phyloP scores from a whole-genome alignment of 2,113 vertebrate genomes.

The Gallinago undulata region DNA sequence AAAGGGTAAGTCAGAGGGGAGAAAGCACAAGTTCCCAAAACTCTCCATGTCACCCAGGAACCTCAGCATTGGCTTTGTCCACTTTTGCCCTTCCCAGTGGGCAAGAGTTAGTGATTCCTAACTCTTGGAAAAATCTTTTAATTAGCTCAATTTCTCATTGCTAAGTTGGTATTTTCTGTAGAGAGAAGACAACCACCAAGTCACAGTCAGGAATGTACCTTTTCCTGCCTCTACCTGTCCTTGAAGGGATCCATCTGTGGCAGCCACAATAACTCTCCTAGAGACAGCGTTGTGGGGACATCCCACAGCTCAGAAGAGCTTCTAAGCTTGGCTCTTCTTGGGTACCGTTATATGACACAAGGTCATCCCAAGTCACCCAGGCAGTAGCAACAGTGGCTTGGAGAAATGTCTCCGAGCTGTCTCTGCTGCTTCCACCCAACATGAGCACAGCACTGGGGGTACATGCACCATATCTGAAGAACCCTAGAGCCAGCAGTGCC shows the following conservation, averaged over 20 bases:
- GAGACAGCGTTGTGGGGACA: background rate
- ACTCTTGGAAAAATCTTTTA: background rate
- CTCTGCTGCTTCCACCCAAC: background rate
- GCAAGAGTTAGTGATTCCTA: background rate
- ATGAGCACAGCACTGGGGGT: background rate
- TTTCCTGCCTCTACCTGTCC: background rate
- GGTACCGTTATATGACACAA: background rate
- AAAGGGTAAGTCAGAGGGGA: background rate
- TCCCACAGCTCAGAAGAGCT: background rate
- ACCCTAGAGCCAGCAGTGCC: background rate
- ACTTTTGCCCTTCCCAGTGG: background rate
- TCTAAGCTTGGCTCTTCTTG: background rate
- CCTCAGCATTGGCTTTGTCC: background rate
- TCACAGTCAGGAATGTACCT: background rate
- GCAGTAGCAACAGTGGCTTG: background rate
- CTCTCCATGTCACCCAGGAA: background rate
- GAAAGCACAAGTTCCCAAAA: background rate
- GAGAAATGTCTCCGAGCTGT: background rate
- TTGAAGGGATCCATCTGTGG: background rate
- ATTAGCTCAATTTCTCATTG: background rate
- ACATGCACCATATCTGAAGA: rapidly evolving
- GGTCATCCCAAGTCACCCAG: rapidly evolving
- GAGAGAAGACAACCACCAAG: background rate
- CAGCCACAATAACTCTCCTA: background rate
- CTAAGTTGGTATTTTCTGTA: background rate